Conservation (phyloP, 2,888 invertebrate species). For the Phasia obesa region DNA sequence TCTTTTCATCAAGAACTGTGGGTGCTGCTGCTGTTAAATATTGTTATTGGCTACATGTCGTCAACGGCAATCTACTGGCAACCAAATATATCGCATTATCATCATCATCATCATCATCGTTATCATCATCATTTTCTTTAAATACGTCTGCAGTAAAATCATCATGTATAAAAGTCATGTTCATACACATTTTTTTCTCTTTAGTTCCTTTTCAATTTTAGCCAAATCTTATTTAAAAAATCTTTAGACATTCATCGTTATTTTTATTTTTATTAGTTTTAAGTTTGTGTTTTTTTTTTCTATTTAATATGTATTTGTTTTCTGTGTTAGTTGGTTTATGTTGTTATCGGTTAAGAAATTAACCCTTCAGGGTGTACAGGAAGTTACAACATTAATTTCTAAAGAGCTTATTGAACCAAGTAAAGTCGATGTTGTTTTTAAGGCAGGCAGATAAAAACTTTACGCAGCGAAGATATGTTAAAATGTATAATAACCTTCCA, state of each 20-base stretch:
- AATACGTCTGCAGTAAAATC: conserved; percentile 34
- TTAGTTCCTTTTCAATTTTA: conserved; percentile 55
- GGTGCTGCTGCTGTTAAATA: conserved; percentile 66
- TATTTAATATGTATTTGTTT: conserved; percentile 57
- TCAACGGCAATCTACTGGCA: conserved; percentile 57
- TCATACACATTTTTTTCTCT: conserved; percentile 44
- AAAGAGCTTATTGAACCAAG: too few relatives aligned
- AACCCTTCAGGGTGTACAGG: conserved; percentile 2
- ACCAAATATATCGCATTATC: not conserved
- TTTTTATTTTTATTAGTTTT: conserved; percentile 61
- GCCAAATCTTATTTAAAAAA: conserved; percentile 67
- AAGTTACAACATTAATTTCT: not conserved
- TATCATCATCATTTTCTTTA: conserved; percentile 56
- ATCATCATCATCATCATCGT: conserved; percentile 41
- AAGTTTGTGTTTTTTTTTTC: conserved; percentile 36
- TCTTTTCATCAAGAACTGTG: conserved; percentile 61
- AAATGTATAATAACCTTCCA: too few relatives aligned
- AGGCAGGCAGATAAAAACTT: too few relatives aligned
- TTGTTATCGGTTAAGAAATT: conserved; percentile 41
- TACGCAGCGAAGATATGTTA: too few relatives aligned
- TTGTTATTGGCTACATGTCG: conserved; percentile 70
- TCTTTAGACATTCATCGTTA: conserved; percentile 70
- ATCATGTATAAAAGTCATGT: conserved; percentile 68
- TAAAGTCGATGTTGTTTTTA: too few relatives aligned
- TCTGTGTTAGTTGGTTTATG: conserved; percentile 44